Base-by-base conservation (phyloP, 2,113 vertebrate genomes). In the Paratilapia polleni region DNA sequence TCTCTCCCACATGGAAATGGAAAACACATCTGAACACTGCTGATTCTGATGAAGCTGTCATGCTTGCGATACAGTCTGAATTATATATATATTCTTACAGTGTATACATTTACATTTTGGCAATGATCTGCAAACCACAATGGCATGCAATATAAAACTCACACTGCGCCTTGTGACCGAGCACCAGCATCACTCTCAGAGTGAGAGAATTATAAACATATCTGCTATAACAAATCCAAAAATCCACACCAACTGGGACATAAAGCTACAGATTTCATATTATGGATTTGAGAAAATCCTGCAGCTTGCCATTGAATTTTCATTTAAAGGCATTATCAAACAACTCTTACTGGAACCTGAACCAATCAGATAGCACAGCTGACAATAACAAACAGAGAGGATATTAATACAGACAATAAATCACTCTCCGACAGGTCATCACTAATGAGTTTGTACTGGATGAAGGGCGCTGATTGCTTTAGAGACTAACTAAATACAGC, bases 381-480 rank as follows among this genome's bases (percentile, higher is more conserved):
- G n/a, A 83, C 66, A 79, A 88, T 80, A 84, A 80, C 86, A 93
- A 92, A 92, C 91, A 90, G 84, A 88, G 81, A 84, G 82, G 81
- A 91, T 92, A 91, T 94, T 93, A 92, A 91, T 89, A 80, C 81
- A 84, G 87, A 92, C 84, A 76, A 94, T 94, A 79, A 93, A 92
- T 94, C 94, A 92, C 43, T 88, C 75, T 82, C 80, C 52, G 86
- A 83, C 92, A 91, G 93, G 90, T 93, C 93, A 85, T 76, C 61
- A 22, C 83, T 92, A 89, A 94, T 91, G 89, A 89, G 86, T 89
- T 91, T 89, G 76, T 86, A 92, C 88, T 88, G 85, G 73, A 90
- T 81, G 84, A 90, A 90, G 74, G 88, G 58, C 7, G 17, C 82
- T 79, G 88, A 90, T 92, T 86, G 89, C 85, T 74, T 83, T 78